Percentiles rank a stretch among this genome's conserved stretches.
These are phyloP conservation scores for Euclidia mi DNA, from an alignment of 2,888 invertebrate genomes.

Conservation along the genomic window DNA sequence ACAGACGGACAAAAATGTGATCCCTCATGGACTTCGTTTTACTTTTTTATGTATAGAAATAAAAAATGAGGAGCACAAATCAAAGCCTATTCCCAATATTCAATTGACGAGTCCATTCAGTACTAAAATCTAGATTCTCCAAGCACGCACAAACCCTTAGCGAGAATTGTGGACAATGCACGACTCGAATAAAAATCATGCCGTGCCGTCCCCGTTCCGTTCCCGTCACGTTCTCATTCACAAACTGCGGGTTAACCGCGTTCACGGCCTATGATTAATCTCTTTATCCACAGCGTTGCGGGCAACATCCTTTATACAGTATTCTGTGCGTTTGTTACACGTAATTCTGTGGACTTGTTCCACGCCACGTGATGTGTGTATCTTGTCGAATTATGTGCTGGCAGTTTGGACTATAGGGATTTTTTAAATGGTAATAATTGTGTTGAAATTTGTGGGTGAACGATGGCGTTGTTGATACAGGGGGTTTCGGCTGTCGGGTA, in stretches of 20 bases:
- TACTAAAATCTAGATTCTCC: neutral
- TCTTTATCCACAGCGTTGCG: slow-evolving; percentile 58
- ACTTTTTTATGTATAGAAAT: no score
- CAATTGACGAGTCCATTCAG: neutral
- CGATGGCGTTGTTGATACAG: neutral
- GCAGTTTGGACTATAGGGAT: neutral
- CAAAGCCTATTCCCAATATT: neutral
- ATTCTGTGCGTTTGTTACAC: slow-evolving; percentile 37
- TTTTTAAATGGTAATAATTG: neutral
- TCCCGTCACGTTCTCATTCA: slow-evolving; percentile 3
- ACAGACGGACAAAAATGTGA: no score
- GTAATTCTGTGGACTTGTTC: slow-evolving; percentile 22
- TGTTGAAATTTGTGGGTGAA: neutral
- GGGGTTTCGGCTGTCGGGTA: no score
- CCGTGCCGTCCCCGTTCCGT: neutral
- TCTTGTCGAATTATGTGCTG: slow-evolving; percentile 1
- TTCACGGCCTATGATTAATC: slow-evolving; percentile 61
- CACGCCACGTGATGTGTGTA: slow-evolving; percentile 11
- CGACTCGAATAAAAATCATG: slow-evolving; percentile 15
- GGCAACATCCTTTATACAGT: slow-evolving; percentile 45
- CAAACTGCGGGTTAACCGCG: slow-evolving; percentile 47
- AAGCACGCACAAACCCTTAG: slow-evolving; percentile 1
- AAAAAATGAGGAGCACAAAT: no score
- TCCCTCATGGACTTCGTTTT: no score
- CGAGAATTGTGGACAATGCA: slow-evolving; percentile 9